Percentiles rank a stretch among this genome's conserved stretches.
Evolutionary conservation across 2,888 invertebrate species (phyloP).

Genomic region (Euplagia quadripunctaria): DNA sequence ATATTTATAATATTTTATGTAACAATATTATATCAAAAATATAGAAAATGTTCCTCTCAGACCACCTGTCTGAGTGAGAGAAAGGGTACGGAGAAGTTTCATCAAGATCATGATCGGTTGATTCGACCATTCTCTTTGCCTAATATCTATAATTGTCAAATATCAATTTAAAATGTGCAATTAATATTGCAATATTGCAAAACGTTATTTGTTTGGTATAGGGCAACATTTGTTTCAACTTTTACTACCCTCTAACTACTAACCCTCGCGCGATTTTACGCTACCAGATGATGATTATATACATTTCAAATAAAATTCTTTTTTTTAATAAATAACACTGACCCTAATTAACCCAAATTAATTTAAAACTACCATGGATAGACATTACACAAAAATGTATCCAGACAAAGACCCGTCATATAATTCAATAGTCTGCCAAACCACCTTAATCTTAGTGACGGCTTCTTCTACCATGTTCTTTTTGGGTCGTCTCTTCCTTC

Average conservation of each 20-base stretch:
- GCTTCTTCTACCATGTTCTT: constrained; percentile 96
- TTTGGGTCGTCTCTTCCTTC: constrained; percentile 93
- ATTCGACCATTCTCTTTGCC: neutral
- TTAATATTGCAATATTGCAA: too few relatives aligned
- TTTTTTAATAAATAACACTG: neutral
- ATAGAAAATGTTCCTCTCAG: too few relatives aligned
- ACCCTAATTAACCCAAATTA: neutral
- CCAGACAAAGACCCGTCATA: neutral
- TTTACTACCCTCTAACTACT: too few relatives aligned
- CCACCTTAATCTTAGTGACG: constrained; percentile 95
- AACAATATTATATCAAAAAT: too few relatives aligned
- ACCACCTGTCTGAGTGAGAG: too few relatives aligned
- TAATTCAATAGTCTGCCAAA: constrained; percentile 64
- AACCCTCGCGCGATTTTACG: too few relatives aligned
- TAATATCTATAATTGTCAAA: neutral
- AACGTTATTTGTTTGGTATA: too few relatives aligned
- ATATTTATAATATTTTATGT: too few relatives aligned
- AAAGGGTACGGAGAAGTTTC: too few relatives aligned
- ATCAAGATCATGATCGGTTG: neutral
- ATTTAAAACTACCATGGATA: constrained; percentile 15
- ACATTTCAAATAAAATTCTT: neutral
- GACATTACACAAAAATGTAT: neutral
- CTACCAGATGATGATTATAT: too few relatives aligned
- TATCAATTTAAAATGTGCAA: neutral
- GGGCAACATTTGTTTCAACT: too few relatives aligned